Base-by-base conservation (phyloP, 2,888 invertebrate genomes). In the Escarpia spicata region DNA sequence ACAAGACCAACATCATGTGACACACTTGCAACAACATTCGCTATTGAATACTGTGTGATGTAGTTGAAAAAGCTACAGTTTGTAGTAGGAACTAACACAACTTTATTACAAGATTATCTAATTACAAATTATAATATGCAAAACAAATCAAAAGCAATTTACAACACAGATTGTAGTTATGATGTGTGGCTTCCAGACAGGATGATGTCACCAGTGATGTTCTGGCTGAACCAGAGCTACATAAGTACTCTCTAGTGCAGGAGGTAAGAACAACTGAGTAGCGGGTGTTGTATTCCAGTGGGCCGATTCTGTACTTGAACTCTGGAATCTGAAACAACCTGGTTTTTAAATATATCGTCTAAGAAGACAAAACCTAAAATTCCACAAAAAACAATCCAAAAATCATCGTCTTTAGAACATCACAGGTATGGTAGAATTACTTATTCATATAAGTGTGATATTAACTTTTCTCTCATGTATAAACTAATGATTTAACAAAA, bases 291-390 rank as follows among this genome's bases (percentile, higher is more conserved):
- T 75, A 75, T n/a, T 75, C 19, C 75, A 75, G 75, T 2, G 75
- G 75, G n/a, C 75, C 75, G n/a, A 75, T n/a, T 75, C 75, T 75
- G 75, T 75, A 75, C 26, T 75, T 75, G 75, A 75, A 75, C 26
- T 75, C 75, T 3, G 75, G 75, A 75, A 75, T 19, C 75, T 75
- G n/a, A 75, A 75, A 75, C 26, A 60, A 60, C 52, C 8, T 12
- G 37, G 75, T 75, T 75, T 52, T 52, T 52, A 52, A 4, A 52
- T 52, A 52, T 9, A 9, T 52, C n/a, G n/a, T n/a, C 15, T 9
- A 52, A 19, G 26, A 26, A 75, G 26, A 26, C 19, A 2, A 75
- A 75, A 75, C 26, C 2, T 75, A 75, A 75, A 75, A 26, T 75
- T 26, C 75, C n/a, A n/a, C 6, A 75, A 75, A 3, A 75, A 75